A percentile compares a stretch with the other conserved stretches of the same genome.
These are phyloP conservation scores for Dryobota labecula DNA, from an alignment of 2,888 invertebrate genomes.

Conservation along the genomic window DNA sequence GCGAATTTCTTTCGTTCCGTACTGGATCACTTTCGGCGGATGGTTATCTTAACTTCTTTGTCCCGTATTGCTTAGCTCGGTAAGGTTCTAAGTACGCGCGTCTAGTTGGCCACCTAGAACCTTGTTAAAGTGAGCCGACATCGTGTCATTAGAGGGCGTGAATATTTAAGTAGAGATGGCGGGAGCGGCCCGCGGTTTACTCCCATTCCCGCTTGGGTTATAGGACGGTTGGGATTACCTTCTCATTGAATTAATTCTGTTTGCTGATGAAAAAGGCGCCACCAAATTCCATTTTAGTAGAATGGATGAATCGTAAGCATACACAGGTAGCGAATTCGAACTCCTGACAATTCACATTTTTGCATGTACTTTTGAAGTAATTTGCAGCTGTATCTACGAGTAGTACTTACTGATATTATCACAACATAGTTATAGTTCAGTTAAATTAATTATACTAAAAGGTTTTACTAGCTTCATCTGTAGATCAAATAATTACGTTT, in stretches of 20 bases:
- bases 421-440: too few species aligned
- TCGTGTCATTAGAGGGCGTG: slow-evolving; percentile 88
- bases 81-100: slow-evolving; percentile 66
- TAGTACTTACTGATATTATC: neutral
- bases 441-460: neutral
- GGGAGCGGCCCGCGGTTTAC: slow-evolving; percentile 79
- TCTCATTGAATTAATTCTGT: slow-evolving; percentile 85
- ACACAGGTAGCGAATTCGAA: slow-evolving; percentile 34
- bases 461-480: too few species aligned
- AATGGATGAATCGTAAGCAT: slow-evolving; percentile 68
- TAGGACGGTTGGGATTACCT: slow-evolving; percentile 84
- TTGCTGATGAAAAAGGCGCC: slow-evolving; percentile 80
- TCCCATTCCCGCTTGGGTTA: slow-evolving; percentile 79
- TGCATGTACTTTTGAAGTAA: slow-evolving; percentile 10
- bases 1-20: slow-evolving; percentile 50
- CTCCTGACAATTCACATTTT: slow-evolving; percentile 17
- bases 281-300: slow-evolving; percentile 70
- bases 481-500: neutral
- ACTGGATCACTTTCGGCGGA: slow-evolving; percentile 57
- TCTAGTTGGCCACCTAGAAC: slow-evolving; percentile 75
- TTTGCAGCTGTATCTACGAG: too few species aligned
- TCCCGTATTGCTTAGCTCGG: slow-evolving; percentile 51
- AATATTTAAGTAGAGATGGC: slow-evolving; percentile 87
- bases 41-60: slow-evolving; percentile 65
- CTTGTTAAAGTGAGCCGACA: slow-evolving; percentile 80